phyloP scores from a whole-genome alignment of 2,797 vertebrate species.

The Anguilla obscura region DNA sequence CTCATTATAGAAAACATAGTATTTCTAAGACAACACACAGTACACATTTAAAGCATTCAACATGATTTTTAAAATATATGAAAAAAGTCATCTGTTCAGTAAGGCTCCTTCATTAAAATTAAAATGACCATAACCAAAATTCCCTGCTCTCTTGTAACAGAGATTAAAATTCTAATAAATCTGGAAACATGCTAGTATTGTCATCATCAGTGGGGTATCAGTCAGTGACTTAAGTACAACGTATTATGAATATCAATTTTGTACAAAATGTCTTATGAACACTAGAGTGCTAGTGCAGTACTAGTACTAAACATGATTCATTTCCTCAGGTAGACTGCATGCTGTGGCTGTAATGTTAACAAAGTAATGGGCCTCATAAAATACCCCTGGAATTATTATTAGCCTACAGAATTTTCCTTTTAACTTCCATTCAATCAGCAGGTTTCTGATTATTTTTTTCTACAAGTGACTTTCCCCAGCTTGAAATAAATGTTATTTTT shows the following conservation, averaged over 20 bases:
- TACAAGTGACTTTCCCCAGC: constrained; percentile 19
- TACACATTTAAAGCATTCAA: no score
- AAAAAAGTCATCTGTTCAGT: no score
- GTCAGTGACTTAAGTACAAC: background rate
- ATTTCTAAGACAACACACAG: no score
- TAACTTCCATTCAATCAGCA: constrained; percentile 20
- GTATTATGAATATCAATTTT: no score
- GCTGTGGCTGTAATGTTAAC: background rate
- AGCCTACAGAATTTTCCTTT: constrained; percentile 11
- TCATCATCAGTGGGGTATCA: background rate
- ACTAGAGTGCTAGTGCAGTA: background rate
- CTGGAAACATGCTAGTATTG: background rate
- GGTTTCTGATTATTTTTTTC: constrained; percentile 14
- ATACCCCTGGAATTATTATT: constrained; percentile 25
- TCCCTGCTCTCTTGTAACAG: no score
- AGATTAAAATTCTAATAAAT: no score
- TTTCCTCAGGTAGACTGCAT: constrained; percentile 7
- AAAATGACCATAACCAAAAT: no score
- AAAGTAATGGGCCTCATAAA: constrained; percentile 4
- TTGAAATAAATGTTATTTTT: constrained; percentile 32
- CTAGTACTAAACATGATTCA: constrained; percentile 2
- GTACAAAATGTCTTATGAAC: no score
- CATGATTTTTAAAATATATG: no score
- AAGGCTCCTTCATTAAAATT: no score
- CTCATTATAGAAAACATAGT: no score